Evolutionary conservation across 2,888 invertebrate species (phyloP).

Genomic region (Heliconius charithonia): DNA sequence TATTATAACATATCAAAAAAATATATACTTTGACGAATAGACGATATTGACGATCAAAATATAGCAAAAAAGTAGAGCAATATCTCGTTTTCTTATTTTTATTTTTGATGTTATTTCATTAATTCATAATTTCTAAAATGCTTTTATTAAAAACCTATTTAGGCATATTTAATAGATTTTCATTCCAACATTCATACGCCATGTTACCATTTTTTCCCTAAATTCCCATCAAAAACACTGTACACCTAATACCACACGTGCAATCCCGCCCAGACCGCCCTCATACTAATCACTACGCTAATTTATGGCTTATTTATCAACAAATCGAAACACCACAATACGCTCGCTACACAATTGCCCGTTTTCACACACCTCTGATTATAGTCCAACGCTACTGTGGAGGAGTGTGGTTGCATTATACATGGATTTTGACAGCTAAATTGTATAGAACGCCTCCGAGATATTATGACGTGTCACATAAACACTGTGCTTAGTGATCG

Average conservation of each 20-base stretch:
- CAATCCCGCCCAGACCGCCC: conserved; percentile 41
- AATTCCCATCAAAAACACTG: conserved; percentile 21
- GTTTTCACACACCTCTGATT: conserved; percentile 75
- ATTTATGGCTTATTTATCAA: conserved; percentile 46
- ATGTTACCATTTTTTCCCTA: background rate
- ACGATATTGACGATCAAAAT: too few species aligned
- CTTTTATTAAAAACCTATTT: too few species aligned
- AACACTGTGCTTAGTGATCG: background rate
- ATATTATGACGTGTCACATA: conserved; percentile 2
- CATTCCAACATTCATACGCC: background rate
- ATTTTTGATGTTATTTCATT: too few species aligned
- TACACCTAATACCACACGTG: conserved; percentile 6
- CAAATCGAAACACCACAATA: conserved; percentile 49
- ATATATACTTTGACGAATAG: too few species aligned
- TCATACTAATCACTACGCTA: conserved; percentile 44
- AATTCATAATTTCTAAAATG: too few species aligned
- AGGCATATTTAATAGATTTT: background rate
- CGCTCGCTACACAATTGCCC: conserved; percentile 66
- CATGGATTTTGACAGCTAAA: conserved; percentile 15
- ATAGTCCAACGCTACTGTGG: conserved; percentile 57
- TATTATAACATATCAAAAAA: background rate
- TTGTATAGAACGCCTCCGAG: conserved; percentile 7
- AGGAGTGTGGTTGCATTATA: conserved; percentile 54
- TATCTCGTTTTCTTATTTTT: too few species aligned
- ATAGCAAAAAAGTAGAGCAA: too few species aligned